phyloP scores from a whole-genome alignment of 2,113 vertebrate genomes.

The Heterochromis multidens region DNA sequence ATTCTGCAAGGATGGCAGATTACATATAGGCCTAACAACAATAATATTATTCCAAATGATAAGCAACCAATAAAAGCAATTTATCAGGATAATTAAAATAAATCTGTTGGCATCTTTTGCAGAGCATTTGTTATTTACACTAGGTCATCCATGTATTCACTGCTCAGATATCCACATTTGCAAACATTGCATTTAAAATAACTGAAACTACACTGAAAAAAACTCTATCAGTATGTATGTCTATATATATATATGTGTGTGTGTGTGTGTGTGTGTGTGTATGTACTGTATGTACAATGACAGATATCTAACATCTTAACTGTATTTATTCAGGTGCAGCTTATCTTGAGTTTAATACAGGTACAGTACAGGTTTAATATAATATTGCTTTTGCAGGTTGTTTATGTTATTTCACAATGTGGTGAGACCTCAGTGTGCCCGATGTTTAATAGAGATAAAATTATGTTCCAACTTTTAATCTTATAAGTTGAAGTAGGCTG shows the following conservation, averaged over 20 bases:
- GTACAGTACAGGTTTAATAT: neutral
- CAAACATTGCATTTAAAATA: neutral
- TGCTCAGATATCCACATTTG: neutral
- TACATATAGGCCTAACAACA: neutral
- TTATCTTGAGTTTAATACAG: neutral
- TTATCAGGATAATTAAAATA: neutral
- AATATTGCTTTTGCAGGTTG: neutral
- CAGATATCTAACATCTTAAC: neutral
- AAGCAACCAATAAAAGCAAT: neutral
- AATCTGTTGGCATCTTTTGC: neutral
- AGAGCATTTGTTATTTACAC: neutral
- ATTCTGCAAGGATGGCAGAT: neutral
- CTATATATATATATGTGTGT: rapidly evolving
- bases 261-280: rapidly evolving
- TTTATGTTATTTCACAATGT: neutral
- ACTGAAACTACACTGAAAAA: no score
- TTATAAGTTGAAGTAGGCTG: neutral
- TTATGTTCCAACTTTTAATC: neutral
- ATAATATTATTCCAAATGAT: neutral
- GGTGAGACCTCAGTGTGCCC: neutral
- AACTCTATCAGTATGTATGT: no score
- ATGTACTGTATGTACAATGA: neutral
- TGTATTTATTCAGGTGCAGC: neutral
- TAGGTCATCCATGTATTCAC: neutral
- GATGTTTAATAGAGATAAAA: neutral